A percentile compares a stretch with the other conserved stretches of the same genome.
Evolutionary conservation across 2,113 vertebrate species (phyloP).

Genomic region (Cisticola juncidis): DNA sequence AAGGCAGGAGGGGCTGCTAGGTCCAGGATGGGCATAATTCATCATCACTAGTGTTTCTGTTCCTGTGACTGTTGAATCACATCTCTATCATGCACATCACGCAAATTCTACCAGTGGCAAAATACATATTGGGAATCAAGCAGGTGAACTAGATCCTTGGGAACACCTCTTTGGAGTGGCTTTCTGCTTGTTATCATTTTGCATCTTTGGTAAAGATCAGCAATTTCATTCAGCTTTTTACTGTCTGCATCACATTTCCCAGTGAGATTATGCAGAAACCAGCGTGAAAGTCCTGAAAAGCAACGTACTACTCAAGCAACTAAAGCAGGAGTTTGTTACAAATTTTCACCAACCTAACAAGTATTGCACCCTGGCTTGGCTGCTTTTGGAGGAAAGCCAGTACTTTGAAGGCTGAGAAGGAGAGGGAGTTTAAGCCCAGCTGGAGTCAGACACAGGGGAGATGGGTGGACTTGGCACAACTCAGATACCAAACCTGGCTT

Average conservation of each 20-base stretch:
- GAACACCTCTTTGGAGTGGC: neutral
- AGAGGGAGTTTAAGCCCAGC: neutral
- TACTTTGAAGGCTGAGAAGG: neutral
- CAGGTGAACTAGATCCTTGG: neutral
- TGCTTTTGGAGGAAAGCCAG: neutral
- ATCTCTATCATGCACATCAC: rapidly evolving
- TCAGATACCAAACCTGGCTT: neutral
- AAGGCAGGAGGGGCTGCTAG: neutral
- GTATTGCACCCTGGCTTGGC: too few relatives aligned
- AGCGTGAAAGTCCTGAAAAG: neutral
- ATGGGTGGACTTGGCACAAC: neutral
- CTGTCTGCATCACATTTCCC: neutral
- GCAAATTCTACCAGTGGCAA: neutral
- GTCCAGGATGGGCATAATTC: neutral
- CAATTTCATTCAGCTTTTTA: neutral
- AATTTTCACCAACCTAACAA: neutral
- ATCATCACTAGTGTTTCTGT: rapidly evolving
- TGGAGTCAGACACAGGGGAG: neutral
- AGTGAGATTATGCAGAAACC: neutral
- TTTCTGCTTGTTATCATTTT: neutral
- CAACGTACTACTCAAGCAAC: neutral
- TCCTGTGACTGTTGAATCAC: neutral
- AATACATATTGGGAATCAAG: neutral
- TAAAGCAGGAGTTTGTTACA: neutral
- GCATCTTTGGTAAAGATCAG: neutral